Evolutionary conservation across 2,888 invertebrate species (phyloP).

Genomic region (Drosophila acutilabella): DNA sequence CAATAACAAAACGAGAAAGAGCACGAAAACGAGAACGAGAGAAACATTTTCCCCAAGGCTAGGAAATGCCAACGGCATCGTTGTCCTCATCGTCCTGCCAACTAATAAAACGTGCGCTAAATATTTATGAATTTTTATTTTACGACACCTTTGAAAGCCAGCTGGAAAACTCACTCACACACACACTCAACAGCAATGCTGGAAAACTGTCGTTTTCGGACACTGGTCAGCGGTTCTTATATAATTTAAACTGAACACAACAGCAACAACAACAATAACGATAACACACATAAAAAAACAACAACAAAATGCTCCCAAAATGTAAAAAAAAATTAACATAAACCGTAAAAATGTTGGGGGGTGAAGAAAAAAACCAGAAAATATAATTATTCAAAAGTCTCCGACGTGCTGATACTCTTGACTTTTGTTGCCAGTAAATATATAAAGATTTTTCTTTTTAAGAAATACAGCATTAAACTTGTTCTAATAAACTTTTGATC

Average conservation of each 20-base stretch:
- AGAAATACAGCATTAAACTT: too few species aligned
- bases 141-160: conserved; percentile 71
- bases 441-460: too few species aligned
- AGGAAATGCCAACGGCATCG: conserved; percentile 41
- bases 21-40: conserved; percentile 4
- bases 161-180: conserved; percentile 28
- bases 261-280: conserved; percentile 6
- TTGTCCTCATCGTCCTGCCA: conserved; percentile 43
- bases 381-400: not conserved
- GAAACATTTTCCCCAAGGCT: conserved; percentile 38
- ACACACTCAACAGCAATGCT: conserved; percentile 35
- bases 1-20: conserved; percentile 6
- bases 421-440: too few species aligned
- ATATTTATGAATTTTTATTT: conserved; percentile 77
- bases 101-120: conserved; percentile 76
- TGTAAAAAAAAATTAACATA: conserved; percentile 64
- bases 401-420: conserved; percentile 5
- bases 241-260: conserved; percentile 57
- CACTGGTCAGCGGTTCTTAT: conserved; percentile 47
- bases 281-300: conserved; percentile 18
- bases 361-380: conserved; percentile 20
- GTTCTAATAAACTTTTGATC: too few species aligned
- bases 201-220: conserved; percentile 48
- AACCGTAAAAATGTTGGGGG: conserved; percentile 53
- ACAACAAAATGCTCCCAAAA: conserved; percentile 22